These are phyloP conservation scores for Cephus cinctus DNA, from an alignment of 1,140 invertebrate genomes.

Conservation along the genomic window DNA sequence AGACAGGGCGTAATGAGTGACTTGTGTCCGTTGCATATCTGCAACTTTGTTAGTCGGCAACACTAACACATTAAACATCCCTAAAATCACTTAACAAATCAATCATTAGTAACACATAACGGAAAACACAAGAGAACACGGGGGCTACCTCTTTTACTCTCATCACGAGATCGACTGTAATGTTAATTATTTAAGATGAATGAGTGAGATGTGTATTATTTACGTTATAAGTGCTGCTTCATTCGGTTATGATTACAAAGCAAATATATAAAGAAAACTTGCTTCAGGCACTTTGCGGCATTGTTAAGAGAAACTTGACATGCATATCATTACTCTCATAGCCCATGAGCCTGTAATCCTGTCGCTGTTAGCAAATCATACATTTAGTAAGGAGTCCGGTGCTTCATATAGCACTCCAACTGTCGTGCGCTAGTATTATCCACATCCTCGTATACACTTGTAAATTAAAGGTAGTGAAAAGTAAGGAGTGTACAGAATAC, in stretches of 20 bases:
- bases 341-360: not conserved
- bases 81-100: constrained; percentile 55
- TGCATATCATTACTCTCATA: not conserved
- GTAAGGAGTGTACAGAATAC: too few relatives aligned
- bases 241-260: constrained; percentile 20
- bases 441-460: too few relatives aligned
- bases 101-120: constrained; percentile 51
- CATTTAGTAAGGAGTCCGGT: too few relatives aligned
- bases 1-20: constrained; percentile 48
- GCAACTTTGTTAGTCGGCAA: constrained; percentile 54
- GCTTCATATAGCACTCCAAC: too few relatives aligned
- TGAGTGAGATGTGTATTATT: constrained; percentile 1
- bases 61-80: constrained; percentile 50
- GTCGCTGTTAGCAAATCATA: not conserved
- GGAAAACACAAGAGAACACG: constrained; percentile 27
- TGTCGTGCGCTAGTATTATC: too few relatives aligned
- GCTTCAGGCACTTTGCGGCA: not conserved
- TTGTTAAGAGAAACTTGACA: too few relatives aligned
- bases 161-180: constrained; percentile 7
- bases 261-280: constrained; percentile 13
- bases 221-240: not conserved
- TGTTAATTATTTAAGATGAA: constrained; percentile 11
- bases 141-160: constrained; percentile 9
- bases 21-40: constrained; percentile 50
- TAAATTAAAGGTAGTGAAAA: too few relatives aligned